Percentiles rank a stretch among this genome's conserved stretches.
Evolutionary conservation across 92 coral and sea anemone species (phyloP).

Genomic region (Paramuricea clavata): DNA sequence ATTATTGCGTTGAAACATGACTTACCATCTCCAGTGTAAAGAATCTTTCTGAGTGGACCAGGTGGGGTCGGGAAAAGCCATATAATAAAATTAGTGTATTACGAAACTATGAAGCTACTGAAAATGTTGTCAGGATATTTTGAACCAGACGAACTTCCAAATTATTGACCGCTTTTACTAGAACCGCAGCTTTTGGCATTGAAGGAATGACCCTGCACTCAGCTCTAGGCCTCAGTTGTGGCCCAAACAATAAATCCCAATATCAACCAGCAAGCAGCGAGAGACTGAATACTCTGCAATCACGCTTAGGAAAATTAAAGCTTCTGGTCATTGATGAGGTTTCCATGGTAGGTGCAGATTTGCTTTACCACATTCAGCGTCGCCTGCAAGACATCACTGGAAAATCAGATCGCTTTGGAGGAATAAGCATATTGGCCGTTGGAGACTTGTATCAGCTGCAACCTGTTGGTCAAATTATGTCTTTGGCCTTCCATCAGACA

Average conservation of each 20-base stretch:
- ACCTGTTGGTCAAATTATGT: conserved; percentile 25
- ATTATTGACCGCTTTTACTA: too few relatives aligned
- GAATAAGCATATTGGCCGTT: conserved; percentile 37
- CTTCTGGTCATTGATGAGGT: conserved; percentile 39
- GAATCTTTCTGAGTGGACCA: too few relatives aligned
- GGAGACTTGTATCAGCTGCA: conserved; percentile 51
- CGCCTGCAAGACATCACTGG: conserved; percentile 45
- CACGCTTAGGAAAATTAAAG: neutral
- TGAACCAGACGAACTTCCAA: too few relatives aligned
- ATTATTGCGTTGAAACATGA: too few relatives aligned
- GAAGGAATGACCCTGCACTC: conserved; percentile 19
- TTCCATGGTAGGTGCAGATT: conserved; percentile 42
- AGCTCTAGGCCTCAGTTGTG: conserved; percentile 7
- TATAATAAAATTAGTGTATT: too few relatives aligned
- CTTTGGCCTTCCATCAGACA: conserved; percentile 19
- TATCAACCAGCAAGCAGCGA: conserved; percentile 19
- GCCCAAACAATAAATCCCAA: conserved; percentile 8
- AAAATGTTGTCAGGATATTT: too few relatives aligned
- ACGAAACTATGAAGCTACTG: too few relatives aligned
- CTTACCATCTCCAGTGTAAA: too few relatives aligned
- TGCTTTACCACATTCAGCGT: conserved; percentile 34
- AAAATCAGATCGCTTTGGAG: conserved; percentile 29
- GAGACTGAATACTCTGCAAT: conserved; percentile 22
- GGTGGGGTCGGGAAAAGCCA: too few relatives aligned
- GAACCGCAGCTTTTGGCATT: too few relatives aligned